These are phyloP conservation scores for Drosophila lacertosa DNA, from an alignment of 1,140 invertebrate genomes.

Conservation along the genomic window DNA sequence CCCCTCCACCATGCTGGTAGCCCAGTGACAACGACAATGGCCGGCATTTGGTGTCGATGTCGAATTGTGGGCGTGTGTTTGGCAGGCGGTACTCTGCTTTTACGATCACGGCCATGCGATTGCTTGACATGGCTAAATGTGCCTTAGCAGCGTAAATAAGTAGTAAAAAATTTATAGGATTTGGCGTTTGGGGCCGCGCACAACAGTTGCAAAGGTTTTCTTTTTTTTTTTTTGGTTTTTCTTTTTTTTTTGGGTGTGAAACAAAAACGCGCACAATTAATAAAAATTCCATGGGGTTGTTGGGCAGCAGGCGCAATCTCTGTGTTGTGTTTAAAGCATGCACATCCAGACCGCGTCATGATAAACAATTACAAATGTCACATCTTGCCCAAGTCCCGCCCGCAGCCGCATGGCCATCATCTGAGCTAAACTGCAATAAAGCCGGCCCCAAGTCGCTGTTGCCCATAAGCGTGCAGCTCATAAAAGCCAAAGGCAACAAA, in stretches of 20 bases:
- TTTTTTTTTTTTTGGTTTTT: too few species aligned
- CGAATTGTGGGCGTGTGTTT: slow-evolving; percentile 15
- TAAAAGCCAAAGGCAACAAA: slow-evolving; percentile 73
- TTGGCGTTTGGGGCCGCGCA: slow-evolving; percentile 46
- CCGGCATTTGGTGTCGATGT: slow-evolving; percentile 45
- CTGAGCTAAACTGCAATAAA: slow-evolving; percentile 62
- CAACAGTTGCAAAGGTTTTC: slow-evolving; percentile 69
- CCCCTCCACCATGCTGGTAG: not conserved
- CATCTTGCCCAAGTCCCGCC: slow-evolving; percentile 11
- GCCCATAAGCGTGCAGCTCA: slow-evolving; percentile 67
- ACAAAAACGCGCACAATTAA: slow-evolving; percentile 63
- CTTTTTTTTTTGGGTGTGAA: too few species aligned
- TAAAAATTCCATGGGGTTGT: slow-evolving; percentile 44
- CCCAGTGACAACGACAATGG: slow-evolving; percentile 63
- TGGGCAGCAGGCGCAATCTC: not conserved
- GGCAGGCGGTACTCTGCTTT: slow-evolving; percentile 40
- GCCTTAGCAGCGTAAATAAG: slow-evolving; percentile 81
- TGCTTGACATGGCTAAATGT: slow-evolving; percentile 81
- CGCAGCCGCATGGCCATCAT: slow-evolving; percentile 1
- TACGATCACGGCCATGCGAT: slow-evolving; percentile 76
- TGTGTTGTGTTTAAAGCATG: slow-evolving; percentile 44
- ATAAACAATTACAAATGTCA: slow-evolving; percentile 77
- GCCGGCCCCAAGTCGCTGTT: slow-evolving; percentile 27
- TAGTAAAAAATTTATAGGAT: slow-evolving; percentile 83
- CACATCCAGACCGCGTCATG: slow-evolving; percentile 40